phyloP scores from a whole-genome alignment of 37 sponge, comb jelly and placozoan species.

The Diacarnus erythraeanus region DNA sequence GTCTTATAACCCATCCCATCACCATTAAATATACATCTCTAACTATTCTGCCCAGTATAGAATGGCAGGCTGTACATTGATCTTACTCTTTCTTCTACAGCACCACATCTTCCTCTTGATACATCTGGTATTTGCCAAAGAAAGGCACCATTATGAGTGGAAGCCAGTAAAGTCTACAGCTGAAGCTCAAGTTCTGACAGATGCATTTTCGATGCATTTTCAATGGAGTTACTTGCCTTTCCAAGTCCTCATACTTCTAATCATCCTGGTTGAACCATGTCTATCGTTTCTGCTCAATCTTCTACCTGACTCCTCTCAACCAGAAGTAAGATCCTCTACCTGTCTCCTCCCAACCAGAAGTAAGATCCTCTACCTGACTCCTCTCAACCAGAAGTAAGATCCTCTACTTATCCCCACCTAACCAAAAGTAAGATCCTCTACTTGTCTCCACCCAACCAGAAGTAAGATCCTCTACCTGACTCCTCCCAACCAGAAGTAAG shows the following conservation, averaged over 20 bases:
- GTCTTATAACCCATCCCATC: too few relatives aligned
- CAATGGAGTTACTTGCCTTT: constrained; percentile 28
- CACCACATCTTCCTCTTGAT: constrained; percentile 59
- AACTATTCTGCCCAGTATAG: constrained; percentile 76
- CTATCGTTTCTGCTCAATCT: not conserved
- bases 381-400: too few relatives aligned
- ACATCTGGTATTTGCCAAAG: constrained; percentile 83
- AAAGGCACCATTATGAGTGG: constrained; percentile 73
- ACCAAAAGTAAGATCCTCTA: too few relatives aligned
- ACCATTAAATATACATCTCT: constrained; percentile 83
- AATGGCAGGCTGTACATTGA: constrained; percentile 82
- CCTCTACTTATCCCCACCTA: too few relatives aligned
- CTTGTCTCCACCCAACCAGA: too few relatives aligned
- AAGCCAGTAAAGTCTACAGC: constrained; percentile 70
- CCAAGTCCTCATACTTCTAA: constrained; percentile 44
- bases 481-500: too few relatives aligned
- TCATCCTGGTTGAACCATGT: not conserved
- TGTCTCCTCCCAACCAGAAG: too few relatives aligned
- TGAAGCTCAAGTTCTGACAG: constrained; percentile 77
- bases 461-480: too few relatives aligned
- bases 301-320: too few relatives aligned
- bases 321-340: too few relatives aligned
- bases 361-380: too few relatives aligned
- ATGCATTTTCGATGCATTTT: too few relatives aligned
- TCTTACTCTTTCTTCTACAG: constrained; percentile 53